A percentile compares a stretch with the other conserved stretches of the same genome.
phyloP scores from a whole-genome alignment of 2,113 vertebrate genomes.

The Dissostichus mawsoni region DNA sequence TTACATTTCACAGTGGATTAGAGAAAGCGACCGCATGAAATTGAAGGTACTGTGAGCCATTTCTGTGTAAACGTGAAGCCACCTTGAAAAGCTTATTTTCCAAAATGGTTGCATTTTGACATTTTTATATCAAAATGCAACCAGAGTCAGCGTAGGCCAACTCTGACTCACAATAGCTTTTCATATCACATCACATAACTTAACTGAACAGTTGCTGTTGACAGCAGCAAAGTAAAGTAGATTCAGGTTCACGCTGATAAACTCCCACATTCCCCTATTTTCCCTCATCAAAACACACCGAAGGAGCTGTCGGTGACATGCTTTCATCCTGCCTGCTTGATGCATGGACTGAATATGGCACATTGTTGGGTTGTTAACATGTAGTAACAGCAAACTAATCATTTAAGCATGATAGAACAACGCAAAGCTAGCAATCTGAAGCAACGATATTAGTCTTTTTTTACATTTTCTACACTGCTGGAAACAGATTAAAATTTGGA shows the following conservation, averaged over 20 bases:
- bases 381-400: neutral
- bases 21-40: slow-evolving; percentile 1
- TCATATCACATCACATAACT: neutral
- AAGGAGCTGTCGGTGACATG: neutral
- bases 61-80: slow-evolving; percentile 9
- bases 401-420: neutral
- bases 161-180: slow-evolving; percentile 18
- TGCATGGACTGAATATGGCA: neutral
- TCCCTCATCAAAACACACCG: neutral
- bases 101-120: slow-evolving; percentile 2
- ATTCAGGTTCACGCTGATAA: neutral
- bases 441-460: neutral
- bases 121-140: neutral
- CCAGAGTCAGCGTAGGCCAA: neutral
- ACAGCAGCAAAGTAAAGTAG: slow-evolving; percentile 2
- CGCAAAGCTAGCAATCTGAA: neutral
- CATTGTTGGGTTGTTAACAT: neutral
- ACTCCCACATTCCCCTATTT: neutral
- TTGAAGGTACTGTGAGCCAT: slow-evolving; percentile 5
- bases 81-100: neutral
- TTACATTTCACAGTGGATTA: slow-evolving; percentile 19
- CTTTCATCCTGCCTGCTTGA: neutral
- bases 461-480: neutral
- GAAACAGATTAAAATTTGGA: neutral
- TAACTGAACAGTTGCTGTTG: neutral